Percentiles rank a stretch among this genome's conserved stretches.
These are phyloP conservation scores for Acanthosepion esculentum DNA, from an alignment of 2,888 invertebrate genomes.

Conservation along the genomic window DNA sequence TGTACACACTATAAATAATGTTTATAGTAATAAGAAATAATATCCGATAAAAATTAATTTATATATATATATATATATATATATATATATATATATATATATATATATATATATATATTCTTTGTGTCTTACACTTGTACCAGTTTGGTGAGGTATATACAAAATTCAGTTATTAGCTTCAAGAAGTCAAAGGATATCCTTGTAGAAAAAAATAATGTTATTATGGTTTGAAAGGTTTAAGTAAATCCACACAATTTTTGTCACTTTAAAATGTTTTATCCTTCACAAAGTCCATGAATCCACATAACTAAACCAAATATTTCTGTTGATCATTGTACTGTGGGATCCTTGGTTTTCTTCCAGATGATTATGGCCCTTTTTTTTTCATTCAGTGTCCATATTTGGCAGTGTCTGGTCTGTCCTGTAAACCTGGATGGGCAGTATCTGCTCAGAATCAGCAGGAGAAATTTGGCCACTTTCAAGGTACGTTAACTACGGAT, in stretches of 20 bases:
- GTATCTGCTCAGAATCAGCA: background rate
- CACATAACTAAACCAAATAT: background rate
- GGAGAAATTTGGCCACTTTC: background rate
- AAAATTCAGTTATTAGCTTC: background rate
- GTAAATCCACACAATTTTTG: background rate
- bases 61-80: too few relatives aligned
- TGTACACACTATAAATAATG: too few relatives aligned
- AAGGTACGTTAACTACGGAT: background rate
- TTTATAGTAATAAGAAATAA: too few relatives aligned
- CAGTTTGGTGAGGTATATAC: background rate
- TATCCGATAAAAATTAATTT: too few relatives aligned
- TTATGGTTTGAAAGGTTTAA: background rate
- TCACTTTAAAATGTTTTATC: background rate
- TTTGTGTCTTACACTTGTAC: background rate
- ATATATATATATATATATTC: too few relatives aligned
- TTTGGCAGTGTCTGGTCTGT: slow-evolving; percentile 33
- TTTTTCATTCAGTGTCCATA: background rate
- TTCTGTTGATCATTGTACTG: background rate
- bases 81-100: too few relatives aligned
- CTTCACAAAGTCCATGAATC: slow-evolving; percentile 18
- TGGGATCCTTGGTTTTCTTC: background rate
- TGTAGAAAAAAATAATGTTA: background rate
- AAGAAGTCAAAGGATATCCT: background rate
- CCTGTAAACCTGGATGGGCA: background rate
- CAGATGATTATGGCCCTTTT: background rate